Percentiles rank a stretch among this genome's conserved stretches.
phyloP scores from a whole-genome alignment of 2,113 vertebrate species.

The Synodontis membranacea region DNA sequence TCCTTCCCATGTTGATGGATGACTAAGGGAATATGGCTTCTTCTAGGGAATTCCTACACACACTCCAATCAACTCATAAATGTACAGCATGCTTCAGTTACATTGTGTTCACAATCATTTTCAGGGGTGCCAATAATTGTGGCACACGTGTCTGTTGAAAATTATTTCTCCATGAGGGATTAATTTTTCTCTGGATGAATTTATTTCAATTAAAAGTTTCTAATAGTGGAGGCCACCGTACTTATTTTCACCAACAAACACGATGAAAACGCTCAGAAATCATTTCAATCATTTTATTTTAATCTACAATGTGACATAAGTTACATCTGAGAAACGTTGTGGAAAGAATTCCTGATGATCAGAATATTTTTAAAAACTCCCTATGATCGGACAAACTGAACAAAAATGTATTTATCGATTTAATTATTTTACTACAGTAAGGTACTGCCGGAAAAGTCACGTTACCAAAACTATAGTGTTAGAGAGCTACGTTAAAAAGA shows the following conservation, averaged over 20 bases:
- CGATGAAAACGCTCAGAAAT: neutral
- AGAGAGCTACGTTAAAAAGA: neutral
- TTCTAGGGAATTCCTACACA: too few relatives aligned
- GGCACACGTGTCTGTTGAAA: too few relatives aligned
- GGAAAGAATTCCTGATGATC: neutral
- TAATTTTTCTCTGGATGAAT: too few relatives aligned
- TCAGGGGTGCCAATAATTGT: too few relatives aligned
- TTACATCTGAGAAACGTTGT: neutral
- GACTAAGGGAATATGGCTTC: too few relatives aligned
- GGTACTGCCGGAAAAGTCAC: neutral
- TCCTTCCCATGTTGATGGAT: too few relatives aligned
- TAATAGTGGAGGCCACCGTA: too few relatives aligned
- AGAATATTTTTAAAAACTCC: neutral
- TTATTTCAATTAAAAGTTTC: too few relatives aligned
- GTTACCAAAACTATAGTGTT: neutral
- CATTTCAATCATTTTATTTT: constrained; percentile 9
- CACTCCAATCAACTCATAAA: too few relatives aligned
- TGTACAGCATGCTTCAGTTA: too few relatives aligned
- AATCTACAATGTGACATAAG: constrained; percentile 17
- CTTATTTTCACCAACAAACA: neutral
- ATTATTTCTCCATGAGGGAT: too few relatives aligned
- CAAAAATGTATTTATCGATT: neutral
- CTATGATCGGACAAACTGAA: neutral
- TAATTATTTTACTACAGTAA: neutral
- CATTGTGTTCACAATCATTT: too few relatives aligned